A percentile compares a stretch with the other conserved stretches of the same genome.
phyloP scores from a whole-genome alignment of 2,113 vertebrate genomes.

The Todiramphus chloris region DNA sequence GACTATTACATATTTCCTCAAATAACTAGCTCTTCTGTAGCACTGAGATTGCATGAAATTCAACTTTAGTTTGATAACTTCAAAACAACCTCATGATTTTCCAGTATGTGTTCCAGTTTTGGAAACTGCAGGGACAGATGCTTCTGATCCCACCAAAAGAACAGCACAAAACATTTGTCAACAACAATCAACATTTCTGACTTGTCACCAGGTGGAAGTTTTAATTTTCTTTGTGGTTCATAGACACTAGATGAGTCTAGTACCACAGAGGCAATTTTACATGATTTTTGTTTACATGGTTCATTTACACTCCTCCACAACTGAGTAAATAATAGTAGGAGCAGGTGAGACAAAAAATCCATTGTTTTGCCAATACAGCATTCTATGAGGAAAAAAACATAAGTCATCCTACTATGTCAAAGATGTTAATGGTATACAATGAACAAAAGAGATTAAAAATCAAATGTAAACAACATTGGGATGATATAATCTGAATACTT shows the following conservation, averaged over 20 bases:
- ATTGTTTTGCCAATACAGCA: background rate
- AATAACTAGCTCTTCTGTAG: background rate
- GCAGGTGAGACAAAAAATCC: background rate
- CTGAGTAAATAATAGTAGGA: background rate
- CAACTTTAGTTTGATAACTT: background rate
- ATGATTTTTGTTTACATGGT: background rate
- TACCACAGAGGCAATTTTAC: background rate
- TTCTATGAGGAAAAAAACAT: background rate
- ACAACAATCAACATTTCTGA: background rate
- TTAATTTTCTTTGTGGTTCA: background rate
- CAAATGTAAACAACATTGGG: constrained; percentile 6
- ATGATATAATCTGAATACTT: constrained; percentile 6
- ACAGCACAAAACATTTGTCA: background rate
- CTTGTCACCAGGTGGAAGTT: background rate
- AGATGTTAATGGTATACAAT: background rate
- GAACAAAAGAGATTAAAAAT: constrained; percentile 13
- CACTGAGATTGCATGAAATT: background rate
- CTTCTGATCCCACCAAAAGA: background rate
- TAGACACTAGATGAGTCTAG: background rate
- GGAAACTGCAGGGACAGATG: background rate
- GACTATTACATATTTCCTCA: background rate
- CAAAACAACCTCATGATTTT: background rate
- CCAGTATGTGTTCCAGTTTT: background rate
- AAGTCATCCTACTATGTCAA: background rate
- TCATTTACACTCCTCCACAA: background rate